Conservation (phyloP, 2,113 vertebrate species). For the Irena cyanogastra region DNA sequence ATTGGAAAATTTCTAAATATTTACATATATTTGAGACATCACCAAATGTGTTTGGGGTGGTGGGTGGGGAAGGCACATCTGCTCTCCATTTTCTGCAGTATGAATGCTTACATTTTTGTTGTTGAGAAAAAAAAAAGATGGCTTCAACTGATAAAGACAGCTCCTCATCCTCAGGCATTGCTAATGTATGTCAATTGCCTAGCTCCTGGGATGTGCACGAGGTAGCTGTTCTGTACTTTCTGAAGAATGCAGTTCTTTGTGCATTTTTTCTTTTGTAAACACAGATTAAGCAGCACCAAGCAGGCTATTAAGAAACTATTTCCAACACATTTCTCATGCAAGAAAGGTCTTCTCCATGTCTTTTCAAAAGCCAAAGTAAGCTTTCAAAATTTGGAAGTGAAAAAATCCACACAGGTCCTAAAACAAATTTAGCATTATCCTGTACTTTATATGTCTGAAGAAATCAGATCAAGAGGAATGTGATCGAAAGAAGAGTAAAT, state of each 20-base stretch:
- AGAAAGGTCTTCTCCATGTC: background rate
- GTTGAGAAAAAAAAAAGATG: background rate
- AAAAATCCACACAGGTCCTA: background rate
- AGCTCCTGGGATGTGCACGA: background rate
- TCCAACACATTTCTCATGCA: background rate
- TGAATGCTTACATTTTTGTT: background rate
- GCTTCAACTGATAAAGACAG: background rate
- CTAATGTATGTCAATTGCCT: background rate
- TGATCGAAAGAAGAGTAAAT: background rate
- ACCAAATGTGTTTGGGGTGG: background rate
- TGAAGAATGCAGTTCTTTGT: background rate
- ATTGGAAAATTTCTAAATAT: background rate
- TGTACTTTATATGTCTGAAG: background rate
- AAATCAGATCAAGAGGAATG: background rate
- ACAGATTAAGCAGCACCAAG: background rate
- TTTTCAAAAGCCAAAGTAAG: background rate
- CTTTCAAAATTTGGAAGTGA: background rate
- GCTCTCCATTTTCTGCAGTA: background rate
- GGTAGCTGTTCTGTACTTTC: background rate
- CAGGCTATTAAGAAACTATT: background rate
- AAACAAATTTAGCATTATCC: background rate
- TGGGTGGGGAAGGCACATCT: background rate
- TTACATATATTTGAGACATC: constrained; percentile 6
- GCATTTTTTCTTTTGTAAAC: background rate
- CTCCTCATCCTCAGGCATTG: background rate